These are phyloP conservation scores for Pediacus dermestoides DNA, from an alignment of 2,888 invertebrate species.

Conservation along the genomic window DNA sequence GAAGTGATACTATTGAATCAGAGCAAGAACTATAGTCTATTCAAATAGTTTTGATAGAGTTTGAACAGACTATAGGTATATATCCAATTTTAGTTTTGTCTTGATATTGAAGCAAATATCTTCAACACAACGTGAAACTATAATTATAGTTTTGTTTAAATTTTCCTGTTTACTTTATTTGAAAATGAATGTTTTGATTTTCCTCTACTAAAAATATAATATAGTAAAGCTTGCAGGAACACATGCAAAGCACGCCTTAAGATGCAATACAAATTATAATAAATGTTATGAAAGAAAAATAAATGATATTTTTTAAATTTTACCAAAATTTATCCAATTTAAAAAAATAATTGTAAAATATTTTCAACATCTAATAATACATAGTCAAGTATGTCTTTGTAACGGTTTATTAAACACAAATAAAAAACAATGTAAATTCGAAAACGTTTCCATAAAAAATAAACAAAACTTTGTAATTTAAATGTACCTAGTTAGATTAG, in stretches of 20 bases:
- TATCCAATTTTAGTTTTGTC: too few relatives aligned
- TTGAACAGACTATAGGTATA: too few relatives aligned
- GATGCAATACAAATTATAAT: constrained; percentile 35
- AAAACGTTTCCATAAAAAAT: constrained; percentile 42
- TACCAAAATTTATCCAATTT: neutral
- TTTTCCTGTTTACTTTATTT: too few relatives aligned
- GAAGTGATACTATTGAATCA: too few relatives aligned
- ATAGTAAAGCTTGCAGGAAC: constrained; percentile 17
- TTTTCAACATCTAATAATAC: neutral
- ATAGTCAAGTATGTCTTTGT: constrained; percentile 13
- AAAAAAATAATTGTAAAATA: neutral
- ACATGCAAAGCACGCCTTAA: constrained; percentile 38
- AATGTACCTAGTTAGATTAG: constrained; percentile 28
- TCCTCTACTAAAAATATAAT: too few relatives aligned
- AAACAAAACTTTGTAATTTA: constrained; percentile 28
- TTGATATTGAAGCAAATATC: too few relatives aligned
- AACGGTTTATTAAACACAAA: constrained; percentile 11
- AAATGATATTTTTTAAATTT: constrained; percentile 18
- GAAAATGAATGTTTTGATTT: too few relatives aligned
- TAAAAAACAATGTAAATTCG: constrained; percentile 22
- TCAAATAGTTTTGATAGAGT: too few relatives aligned
- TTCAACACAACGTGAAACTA: too few relatives aligned
- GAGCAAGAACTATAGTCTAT: too few relatives aligned
- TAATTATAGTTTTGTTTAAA: too few relatives aligned
- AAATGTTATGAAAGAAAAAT: constrained; percentile 20